phyloP scores from a whole-genome alignment of 2,113 vertebrate genomes.

The Piprites chloris region DNA sequence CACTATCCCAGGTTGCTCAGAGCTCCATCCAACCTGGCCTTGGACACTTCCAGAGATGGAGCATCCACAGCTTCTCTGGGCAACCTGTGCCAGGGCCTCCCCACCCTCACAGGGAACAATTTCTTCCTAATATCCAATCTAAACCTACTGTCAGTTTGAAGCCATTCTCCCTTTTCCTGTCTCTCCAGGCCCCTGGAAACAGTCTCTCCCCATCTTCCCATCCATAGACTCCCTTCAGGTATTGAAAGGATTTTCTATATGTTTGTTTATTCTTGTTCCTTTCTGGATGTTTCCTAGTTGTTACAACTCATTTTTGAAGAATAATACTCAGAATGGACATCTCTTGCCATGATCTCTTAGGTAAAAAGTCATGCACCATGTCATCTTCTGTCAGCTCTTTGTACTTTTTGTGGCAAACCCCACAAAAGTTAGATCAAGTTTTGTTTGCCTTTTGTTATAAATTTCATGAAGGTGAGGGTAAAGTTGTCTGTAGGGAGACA shows the following conservation, averaged over 20 bases:
- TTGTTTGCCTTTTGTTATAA: neutral
- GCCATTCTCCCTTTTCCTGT: neutral
- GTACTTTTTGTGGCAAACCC: neutral
- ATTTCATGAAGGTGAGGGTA: neutral
- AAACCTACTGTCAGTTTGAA: neutral
- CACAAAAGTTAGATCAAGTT: neutral
- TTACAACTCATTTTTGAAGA: neutral
- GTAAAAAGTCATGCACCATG: rapidly evolving
- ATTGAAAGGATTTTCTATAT: neutral
- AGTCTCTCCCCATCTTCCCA: neutral
- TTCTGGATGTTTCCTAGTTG: neutral
- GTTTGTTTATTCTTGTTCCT: neutral
- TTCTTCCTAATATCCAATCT: rapidly evolving
- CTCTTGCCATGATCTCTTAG: neutral
- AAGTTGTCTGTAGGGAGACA: neutral
- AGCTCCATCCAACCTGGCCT: neutral
- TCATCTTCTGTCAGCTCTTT: neutral
- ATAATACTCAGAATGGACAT: neutral
- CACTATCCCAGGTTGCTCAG: neutral
- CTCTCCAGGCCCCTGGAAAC: neutral
- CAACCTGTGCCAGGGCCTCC: neutral
- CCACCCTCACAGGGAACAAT: rapidly evolving
- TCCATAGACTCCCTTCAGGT: neutral
- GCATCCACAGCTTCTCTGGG: neutral
- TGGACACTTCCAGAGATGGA: rapidly evolving